Evolutionary conservation across 2,888 invertebrate genomes (phyloP).

Genomic region (Gymnosoma rotundatum): DNA sequence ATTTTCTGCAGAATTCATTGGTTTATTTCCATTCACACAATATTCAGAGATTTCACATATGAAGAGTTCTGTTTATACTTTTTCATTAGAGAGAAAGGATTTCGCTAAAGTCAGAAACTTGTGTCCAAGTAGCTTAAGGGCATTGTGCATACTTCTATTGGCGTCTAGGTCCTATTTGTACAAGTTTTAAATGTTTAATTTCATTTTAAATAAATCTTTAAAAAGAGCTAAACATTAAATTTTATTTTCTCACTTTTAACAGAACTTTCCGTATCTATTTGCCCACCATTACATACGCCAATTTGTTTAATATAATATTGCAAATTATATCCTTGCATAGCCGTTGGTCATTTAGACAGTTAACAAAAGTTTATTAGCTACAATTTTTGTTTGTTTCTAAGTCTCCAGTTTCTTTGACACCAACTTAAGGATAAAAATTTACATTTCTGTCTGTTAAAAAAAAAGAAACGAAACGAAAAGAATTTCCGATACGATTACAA

Average conservation of each 20-base stretch:
- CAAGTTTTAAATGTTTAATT: too few species aligned
- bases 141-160: too few species aligned
- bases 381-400: too few species aligned
- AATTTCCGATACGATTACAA: slow-evolving; percentile 26
- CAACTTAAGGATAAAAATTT: slow-evolving; percentile 16
- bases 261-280: neutral
- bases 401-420: neutral
- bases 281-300: neutral
- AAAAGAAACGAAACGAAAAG: neutral
- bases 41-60: too few species aligned
- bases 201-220: too few species aligned
- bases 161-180: too few species aligned
- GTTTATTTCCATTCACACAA: too few species aligned
- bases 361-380: neutral
- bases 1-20: too few species aligned
- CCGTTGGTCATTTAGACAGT: slow-evolving; percentile 33
- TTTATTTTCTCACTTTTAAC: neutral
- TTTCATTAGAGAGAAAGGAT: too few species aligned
- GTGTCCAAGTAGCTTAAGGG: too few species aligned
- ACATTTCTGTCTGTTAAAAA: slow-evolving; percentile 18
- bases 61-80: too few species aligned
- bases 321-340: slow-evolving; percentile 37
- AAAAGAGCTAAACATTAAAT: neutral
- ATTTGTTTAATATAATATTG: slow-evolving; percentile 35
- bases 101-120: too few species aligned